These are phyloP conservation scores for Amiota mariae DNA, from an alignment of 2,888 invertebrate genomes.

Conservation along the genomic window DNA sequence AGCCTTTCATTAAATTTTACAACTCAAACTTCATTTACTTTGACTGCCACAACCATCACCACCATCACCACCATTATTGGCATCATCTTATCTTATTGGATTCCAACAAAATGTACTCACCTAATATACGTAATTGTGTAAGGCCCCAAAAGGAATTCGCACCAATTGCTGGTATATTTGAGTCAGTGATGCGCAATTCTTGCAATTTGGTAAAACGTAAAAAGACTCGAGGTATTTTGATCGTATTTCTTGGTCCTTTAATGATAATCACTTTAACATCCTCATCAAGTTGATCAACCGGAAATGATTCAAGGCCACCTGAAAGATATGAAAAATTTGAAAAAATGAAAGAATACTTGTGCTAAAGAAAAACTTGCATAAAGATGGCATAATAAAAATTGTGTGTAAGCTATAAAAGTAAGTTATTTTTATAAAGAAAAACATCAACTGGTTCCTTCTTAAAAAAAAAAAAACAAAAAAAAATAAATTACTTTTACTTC, in stretches of 20 bases:
- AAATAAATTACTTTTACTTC: no score
- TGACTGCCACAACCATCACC: no score
- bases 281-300: slow-evolving; percentile 78
- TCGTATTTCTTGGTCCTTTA: slow-evolving; percentile 79
- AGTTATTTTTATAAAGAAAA: no score
- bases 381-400: background rate
- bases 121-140: slow-evolving; percentile 75
- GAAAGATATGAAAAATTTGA: slow-evolving; percentile 30
- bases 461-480: no score
- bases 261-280: slow-evolving; percentile 80
- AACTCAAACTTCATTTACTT: no score
- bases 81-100: background rate
- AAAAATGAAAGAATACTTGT: background rate
- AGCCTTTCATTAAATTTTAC: background rate
- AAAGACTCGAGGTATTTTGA: slow-evolving; percentile 83
- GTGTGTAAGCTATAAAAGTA: no score
- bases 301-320: slow-evolving; percentile 81
- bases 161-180: slow-evolving; percentile 84
- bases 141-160: slow-evolving; percentile 88
- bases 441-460: no score
- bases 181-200: slow-evolving; percentile 82
- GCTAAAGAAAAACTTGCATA: background rate
- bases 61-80: no score
- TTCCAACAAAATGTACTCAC: slow-evolving; percentile 58
- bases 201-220: slow-evolving; percentile 78